Percentiles rank a stretch among this genome's conserved stretches.
These are phyloP conservation scores for Drosophila virilis DNA, from an alignment of 1,140 invertebrate species.

Conservation along the genomic window DNA sequence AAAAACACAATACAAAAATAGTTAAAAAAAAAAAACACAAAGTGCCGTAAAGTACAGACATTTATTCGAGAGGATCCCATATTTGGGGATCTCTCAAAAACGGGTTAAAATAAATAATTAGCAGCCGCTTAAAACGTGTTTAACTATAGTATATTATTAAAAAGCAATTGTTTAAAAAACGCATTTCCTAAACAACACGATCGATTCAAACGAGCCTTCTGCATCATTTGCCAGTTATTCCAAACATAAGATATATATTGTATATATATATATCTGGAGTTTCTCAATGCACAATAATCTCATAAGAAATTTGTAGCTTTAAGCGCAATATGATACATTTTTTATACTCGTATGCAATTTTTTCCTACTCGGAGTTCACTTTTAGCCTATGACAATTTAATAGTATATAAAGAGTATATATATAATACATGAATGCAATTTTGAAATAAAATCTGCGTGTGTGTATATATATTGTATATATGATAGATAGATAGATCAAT, in stretches of 20 bases:
- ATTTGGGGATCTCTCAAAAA: not conserved
- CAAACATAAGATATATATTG: not conserved
- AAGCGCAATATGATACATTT: constrained; percentile 33
- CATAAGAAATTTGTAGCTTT: constrained; percentile 19
- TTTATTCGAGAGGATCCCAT: constrained; percentile 26
- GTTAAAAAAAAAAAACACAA: constrained; percentile 19
- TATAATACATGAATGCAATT: not conserved
- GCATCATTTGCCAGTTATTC: constrained; percentile 3
- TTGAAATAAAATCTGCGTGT: too few relatives aligned
- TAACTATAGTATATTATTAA: not conserved
- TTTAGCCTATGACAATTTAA: constrained; percentile 32
- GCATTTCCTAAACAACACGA: not conserved
- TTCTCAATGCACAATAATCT: constrained; percentile 31
- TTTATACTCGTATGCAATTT: constrained; percentile 43
- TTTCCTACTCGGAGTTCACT: constrained; percentile 43
- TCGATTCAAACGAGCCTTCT: not conserved
- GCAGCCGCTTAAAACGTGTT: constrained; percentile 14
- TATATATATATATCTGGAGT: constrained; percentile 1
- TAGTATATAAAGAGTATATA: constrained; percentile 10
- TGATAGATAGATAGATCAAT: constrained; percentile 6
- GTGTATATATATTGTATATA: constrained; percentile 1
- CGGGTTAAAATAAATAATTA: constrained; percentile 2
- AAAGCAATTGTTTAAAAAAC: not conserved
- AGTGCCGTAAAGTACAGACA: constrained; percentile 45
- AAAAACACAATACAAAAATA: constrained; percentile 9